Evolutionary conservation across 2,888 invertebrate species (phyloP), one percentile per base, ranked within the genome.

Genomic region (Ornithoptera priamus): DNA sequence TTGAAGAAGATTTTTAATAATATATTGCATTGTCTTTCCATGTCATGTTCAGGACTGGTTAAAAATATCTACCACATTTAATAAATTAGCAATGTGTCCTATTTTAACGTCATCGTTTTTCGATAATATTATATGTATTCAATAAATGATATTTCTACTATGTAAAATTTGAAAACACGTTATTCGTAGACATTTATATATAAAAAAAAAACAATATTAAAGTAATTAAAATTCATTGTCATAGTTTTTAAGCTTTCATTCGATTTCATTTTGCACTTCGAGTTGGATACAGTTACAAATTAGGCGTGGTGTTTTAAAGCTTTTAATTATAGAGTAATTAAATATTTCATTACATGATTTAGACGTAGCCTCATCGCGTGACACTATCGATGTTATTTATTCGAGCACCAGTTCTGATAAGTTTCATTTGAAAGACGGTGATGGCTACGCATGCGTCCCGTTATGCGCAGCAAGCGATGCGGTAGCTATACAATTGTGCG

Each of bases 81-180:
- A 82, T 83, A 80, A 81, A 83, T 10, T 89, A 88, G 88, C 90
- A 90, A 89, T 86, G 85, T 89, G 90, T 89, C 87, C 88, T 90
- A 87, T 84, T 88, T 84, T 90, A 88, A 87, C 84, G 83, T 87
- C 86, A 90, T 90, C 89, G 90, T 87, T 90, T 91, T 90, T 90
- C 89, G 86, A 91, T 90, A 88, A 90, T 89, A 90, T 88, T 89
- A 88, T 91, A 92, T 90, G 90, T 91, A 91, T 89, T 90, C 90
- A 87, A 90, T 90, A 87, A 89, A 91, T 87, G 84, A 89, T 90
- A 91, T 89, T 90, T 91, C 90, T 90, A 90, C 90, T 85, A 87
- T 88, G 89, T 89, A 89, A 85, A 90, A 88, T 86, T 89, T 88
- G 88, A 85, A 79, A 89, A 89, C 88, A 88, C 88, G 86, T 87